phyloP scores from a whole-genome alignment of 2,888 invertebrate species.

The Ophioninae sp. region DNA sequence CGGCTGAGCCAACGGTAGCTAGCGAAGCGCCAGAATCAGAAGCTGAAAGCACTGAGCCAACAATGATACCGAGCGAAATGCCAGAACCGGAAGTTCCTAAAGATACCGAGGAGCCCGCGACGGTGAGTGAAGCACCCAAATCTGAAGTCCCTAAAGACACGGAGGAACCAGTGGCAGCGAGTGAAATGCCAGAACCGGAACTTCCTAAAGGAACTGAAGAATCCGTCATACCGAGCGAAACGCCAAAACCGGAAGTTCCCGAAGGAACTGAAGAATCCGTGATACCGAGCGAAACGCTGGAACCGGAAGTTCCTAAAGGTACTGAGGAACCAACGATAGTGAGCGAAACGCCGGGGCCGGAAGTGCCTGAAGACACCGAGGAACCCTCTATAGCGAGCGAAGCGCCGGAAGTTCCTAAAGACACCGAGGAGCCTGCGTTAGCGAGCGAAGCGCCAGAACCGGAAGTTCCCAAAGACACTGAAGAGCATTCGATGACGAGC shows the following conservation, averaged over 20 bases:
- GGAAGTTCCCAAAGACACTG: not conserved
- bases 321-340: not conserved
- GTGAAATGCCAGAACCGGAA: slow-evolving; percentile 6
- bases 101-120: slow-evolving; percentile 9
- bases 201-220: not conserved
- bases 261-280: not conserved
- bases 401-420: not conserved
- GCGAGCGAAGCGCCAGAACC: slow-evolving; percentile 4
- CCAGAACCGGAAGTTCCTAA: no score
- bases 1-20: no score
- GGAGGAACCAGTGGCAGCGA: not conserved
- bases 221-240: slow-evolving; percentile 9
- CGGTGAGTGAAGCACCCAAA: not conserved
- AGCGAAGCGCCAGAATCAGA: no score
- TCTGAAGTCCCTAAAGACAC: not conserved
- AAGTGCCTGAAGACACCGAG: not conserved
- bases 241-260: not conserved
- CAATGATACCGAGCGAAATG: slow-evolving; percentile 9
- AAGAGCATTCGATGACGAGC: not conserved
- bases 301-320: not conserved
- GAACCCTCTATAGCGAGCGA: slow-evolving; percentile 2
- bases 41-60: no score
- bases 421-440: not conserved
- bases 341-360: slow-evolving; percentile 12
- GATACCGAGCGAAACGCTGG: not conserved